These are phyloP conservation scores for Hemithea aestivaria DNA, from an alignment of 2,888 invertebrate genomes.

Conservation along the genomic window DNA sequence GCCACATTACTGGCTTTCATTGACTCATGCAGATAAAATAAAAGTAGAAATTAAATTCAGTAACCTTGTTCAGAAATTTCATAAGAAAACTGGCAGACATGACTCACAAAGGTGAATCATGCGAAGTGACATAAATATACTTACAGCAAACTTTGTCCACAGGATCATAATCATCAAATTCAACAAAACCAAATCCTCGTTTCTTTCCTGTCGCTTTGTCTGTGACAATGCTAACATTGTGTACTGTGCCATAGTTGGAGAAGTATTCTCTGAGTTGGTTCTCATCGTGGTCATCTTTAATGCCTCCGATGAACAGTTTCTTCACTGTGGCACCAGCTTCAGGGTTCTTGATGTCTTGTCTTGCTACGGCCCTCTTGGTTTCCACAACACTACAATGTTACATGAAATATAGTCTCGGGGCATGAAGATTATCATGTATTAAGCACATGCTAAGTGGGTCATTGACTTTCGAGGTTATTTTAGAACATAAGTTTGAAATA, in stretches of 20 bases:
- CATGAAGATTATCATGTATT: too few species aligned
- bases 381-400: slow-evolving; percentile 86
- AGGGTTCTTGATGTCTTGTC: slow-evolving; percentile 93
- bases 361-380: slow-evolving; percentile 97
- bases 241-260: slow-evolving; percentile 89
- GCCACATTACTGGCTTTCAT: too few species aligned
- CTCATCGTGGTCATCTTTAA: slow-evolving; percentile 96
- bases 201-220: slow-evolving; percentile 96
- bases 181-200: slow-evolving; percentile 97
- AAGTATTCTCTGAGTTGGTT: slow-evolving; percentile 92
- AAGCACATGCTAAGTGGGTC: too few species aligned
- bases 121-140: too few species aligned
- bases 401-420: not conserved
- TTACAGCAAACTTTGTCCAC: slow-evolving; percentile 97
- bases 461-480: too few species aligned
- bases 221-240: slow-evolving; percentile 92
- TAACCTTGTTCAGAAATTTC: too few species aligned
- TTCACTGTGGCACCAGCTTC: slow-evolving; percentile 96
- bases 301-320: slow-evolving; percentile 96
- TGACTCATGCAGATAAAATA: too few species aligned
- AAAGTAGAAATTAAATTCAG: slow-evolving; percentile 10
- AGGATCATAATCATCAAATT: slow-evolving; percentile 98
- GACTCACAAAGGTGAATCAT: too few species aligned
- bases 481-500: not conserved
- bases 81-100: too few species aligned